These are phyloP conservation scores for Drosophila azteca DNA, from an alignment of 1,140 invertebrate genomes.

Conservation along the genomic window DNA sequence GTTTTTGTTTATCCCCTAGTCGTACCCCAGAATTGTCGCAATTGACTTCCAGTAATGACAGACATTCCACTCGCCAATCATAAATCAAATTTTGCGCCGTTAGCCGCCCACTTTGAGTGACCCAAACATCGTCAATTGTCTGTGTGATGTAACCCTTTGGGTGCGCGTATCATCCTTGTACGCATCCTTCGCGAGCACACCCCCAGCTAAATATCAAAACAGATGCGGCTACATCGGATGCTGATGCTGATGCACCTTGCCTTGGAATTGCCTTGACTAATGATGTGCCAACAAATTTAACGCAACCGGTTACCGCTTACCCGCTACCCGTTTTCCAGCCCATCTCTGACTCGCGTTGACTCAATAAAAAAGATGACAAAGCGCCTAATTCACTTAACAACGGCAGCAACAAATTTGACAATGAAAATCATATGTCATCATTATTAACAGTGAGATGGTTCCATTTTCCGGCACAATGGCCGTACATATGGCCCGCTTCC, in stretches of 20 bases:
- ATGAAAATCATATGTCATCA: constrained; percentile 84
- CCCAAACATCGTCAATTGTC: constrained; percentile 38
- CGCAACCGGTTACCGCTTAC: constrained; percentile 64
- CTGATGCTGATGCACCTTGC: constrained; percentile 46
- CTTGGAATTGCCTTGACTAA: constrained; percentile 64
- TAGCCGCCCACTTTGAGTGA: constrained; percentile 29
- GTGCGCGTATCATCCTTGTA: neutral
- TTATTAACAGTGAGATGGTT: constrained; percentile 83
- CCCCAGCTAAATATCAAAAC: constrained; percentile 63
- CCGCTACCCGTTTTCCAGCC: constrained; percentile 16
- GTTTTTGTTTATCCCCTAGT: no score
- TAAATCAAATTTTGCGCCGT: constrained; percentile 52
- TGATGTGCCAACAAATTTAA: constrained; percentile 83
- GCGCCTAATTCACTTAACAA: constrained; percentile 78
- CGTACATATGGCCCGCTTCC: constrained; percentile 74
- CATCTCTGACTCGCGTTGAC: constrained; percentile 50
- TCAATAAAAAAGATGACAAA: constrained; percentile 71
- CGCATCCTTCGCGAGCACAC: constrained; percentile 2
- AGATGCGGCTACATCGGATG: constrained; percentile 59
- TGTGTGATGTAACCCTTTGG: constrained; percentile 39
- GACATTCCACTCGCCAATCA: constrained; percentile 26
- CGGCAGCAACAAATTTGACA: constrained; percentile 72
- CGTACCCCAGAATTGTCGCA: neutral
- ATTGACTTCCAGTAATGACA: constrained; percentile 34
- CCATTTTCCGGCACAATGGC: constrained; percentile 75